phyloP scores from a whole-genome alignment of 2,797 vertebrate species.

The Decapterus maruadsi region DNA sequence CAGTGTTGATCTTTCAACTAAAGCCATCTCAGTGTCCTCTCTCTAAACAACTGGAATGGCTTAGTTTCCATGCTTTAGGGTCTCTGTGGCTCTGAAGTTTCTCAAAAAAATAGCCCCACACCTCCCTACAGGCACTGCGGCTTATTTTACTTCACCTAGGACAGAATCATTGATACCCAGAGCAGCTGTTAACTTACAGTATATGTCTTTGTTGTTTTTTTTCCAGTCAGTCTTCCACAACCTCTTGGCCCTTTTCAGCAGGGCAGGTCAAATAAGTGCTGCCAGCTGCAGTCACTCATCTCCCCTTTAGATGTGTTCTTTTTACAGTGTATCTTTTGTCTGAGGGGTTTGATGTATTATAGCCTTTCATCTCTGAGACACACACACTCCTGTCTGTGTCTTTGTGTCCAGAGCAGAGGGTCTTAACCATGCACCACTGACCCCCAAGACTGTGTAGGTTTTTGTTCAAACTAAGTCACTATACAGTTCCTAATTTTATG shows the following conservation, averaged over 20 bases:
- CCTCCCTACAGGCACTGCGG: background rate
- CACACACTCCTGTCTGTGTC: constrained; percentile 14
- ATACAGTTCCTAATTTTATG: background rate
- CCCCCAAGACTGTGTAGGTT: background rate
- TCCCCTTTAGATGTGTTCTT: constrained; percentile 54
- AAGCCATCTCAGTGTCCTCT: constrained; percentile 30
- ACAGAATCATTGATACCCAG: background rate
- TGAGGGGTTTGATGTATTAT: constrained; percentile 64
- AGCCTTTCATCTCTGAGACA: constrained; percentile 62
- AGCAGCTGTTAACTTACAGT: constrained; percentile 3
- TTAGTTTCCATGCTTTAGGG: constrained; percentile 47
- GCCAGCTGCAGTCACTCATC: constrained; percentile 55
- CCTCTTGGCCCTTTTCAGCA: constrained; percentile 36
- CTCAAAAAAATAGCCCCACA: constrained; percentile 4
- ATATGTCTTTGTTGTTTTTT: constrained; percentile 24
- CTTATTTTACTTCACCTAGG: constrained; percentile 15
- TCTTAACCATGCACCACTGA: constrained; percentile 11
- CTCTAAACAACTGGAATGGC: constrained; percentile 52
- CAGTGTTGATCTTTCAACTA: constrained; percentile 66
- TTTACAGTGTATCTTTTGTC: constrained; percentile 47
- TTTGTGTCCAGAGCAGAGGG: constrained; percentile 27
- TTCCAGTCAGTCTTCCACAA: constrained; percentile 14
- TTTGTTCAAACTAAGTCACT: constrained; percentile 9
- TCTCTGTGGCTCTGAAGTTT: constrained; percentile 13
- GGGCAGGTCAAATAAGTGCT: constrained; percentile 38